A percentile compares a stretch with the other conserved stretches of the same genome.
These are phyloP conservation scores for Cosmopolites sordidus DNA, from an alignment of 2,888 invertebrate species.

Conservation along the genomic window DNA sequence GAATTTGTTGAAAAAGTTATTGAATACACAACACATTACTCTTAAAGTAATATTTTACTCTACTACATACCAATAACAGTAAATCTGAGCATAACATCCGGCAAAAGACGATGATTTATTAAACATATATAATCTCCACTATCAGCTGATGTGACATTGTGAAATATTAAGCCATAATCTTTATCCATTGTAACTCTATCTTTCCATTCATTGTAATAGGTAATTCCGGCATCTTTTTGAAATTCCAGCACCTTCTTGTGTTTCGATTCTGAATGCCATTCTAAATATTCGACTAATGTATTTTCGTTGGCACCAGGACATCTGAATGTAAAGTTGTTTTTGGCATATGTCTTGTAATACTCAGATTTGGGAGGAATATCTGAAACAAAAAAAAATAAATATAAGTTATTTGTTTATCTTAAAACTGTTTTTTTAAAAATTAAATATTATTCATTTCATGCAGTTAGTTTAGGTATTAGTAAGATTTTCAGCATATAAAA, in stretches of 20 bases:
- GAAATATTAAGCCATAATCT: conserved; percentile 60
- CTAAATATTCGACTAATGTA: conserved; percentile 59
- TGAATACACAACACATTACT: no score
- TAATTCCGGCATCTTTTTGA: conserved; percentile 48
- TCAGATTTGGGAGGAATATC: conserved; percentile 59
- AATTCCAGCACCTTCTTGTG: conserved; percentile 53
- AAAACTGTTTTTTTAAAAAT: no score
- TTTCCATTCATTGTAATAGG: conserved; percentile 52
- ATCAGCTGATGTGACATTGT: conserved; percentile 60
- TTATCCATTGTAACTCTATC: conserved; percentile 56
- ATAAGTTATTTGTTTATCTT: no score
- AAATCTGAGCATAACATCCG: conserved; percentile 62
- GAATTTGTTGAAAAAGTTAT: no score
- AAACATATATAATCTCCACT: conserved; percentile 65
- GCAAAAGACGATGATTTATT: conserved; percentile 63
- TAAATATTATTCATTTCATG: no score
- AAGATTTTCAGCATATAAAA: no score
- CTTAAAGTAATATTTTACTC: no score
- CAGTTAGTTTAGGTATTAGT: no score
- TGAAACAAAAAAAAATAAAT: conserved; percentile 44
- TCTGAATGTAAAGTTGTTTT: conserved; percentile 60
- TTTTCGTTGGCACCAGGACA: conserved; percentile 67
- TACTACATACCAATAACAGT: conserved; percentile 63
- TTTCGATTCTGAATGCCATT: conserved; percentile 54
- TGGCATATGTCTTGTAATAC: conserved; percentile 55